A percentile compares a stretch with the other conserved stretches of the same genome.
These are phyloP conservation scores for Trigoniulus corallinus DNA, from an alignment of 1,140 invertebrate species.

Conservation along the genomic window DNA sequence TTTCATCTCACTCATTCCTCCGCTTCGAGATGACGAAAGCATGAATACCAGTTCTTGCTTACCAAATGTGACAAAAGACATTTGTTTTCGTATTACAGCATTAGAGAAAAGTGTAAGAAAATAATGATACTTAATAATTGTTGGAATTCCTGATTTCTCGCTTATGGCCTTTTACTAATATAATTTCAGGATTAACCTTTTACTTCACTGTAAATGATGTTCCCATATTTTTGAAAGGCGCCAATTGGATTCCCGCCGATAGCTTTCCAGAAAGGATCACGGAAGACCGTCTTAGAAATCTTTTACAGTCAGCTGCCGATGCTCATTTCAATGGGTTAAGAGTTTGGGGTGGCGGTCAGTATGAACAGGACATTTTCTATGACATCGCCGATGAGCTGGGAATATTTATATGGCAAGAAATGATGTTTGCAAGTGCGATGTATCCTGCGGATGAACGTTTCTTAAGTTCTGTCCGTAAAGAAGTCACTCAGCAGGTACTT, in stretches of 20 bases:
- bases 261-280: slow-evolving; percentile 62
- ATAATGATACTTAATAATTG: neutral
- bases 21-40: neutral
- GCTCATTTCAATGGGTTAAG: slow-evolving; percentile 86
- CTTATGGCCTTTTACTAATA: neutral
- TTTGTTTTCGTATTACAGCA: neutral
- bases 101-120: neutral
- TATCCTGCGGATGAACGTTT: slow-evolving; percentile 66
- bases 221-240: slow-evolving; percentile 85
- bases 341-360: slow-evolving; percentile 95
- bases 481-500: slow-evolving; percentile 58
- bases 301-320: slow-evolving; percentile 53
- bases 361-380: slow-evolving; percentile 86
- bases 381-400: slow-evolving; percentile 24
- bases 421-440: slow-evolving; percentile 95
- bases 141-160: neutral
- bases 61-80: neutral
- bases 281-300: slow-evolving; percentile 26
- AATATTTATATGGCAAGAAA: slow-evolving; percentile 40
- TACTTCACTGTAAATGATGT: slow-evolving; percentile 75
- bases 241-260: slow-evolving; percentile 86
- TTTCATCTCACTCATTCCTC: too few relatives aligned
- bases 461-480: slow-evolving; percentile 48
- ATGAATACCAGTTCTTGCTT: neutral
- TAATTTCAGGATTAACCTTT: slow-evolving; percentile 52